Evolutionary conservation across 2,888 invertebrate genomes (phyloP).

Genomic region (Amphimallon solstitiale): DNA sequence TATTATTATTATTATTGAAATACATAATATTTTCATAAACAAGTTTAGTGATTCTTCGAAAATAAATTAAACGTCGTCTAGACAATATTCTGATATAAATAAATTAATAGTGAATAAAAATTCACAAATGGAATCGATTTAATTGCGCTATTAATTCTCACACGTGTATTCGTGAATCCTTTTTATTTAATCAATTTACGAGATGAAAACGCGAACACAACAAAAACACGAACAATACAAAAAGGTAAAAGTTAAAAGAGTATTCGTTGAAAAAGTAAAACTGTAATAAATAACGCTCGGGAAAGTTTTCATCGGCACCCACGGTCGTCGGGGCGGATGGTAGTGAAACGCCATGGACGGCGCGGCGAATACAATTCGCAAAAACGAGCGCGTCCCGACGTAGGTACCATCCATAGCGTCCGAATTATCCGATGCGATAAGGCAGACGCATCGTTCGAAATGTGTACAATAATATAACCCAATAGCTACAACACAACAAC

Average conservation of each 20-base stretch:
- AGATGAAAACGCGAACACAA: conserved; percentile 10
- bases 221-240: conserved; percentile 4
- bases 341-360: background rate
- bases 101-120: background rate
- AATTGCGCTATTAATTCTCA: conserved; percentile 10
- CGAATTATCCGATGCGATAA: too few species aligned
- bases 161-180: background rate
- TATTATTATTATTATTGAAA: too few species aligned
- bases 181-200: conserved; percentile 22
- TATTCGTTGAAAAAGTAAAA: conserved; percentile 26
- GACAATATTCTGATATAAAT: too few species aligned
- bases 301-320: conserved; percentile 19
- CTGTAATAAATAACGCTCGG: conserved; percentile 27
- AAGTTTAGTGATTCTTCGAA: too few species aligned
- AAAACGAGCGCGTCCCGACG: too few species aligned
- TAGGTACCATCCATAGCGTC: too few species aligned
- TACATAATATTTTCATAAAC: too few species aligned
- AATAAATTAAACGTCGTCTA: too few species aligned
- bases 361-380: too few species aligned
- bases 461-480: conserved; percentile 17
- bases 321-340: background rate
- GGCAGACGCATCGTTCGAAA: background rate
- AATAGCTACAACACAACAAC: background rate
- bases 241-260: conserved; percentile 19
- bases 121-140: background rate